Base-by-base conservation (phyloP, 2,888 invertebrate genomes). In the Noctua pronuba region DNA sequence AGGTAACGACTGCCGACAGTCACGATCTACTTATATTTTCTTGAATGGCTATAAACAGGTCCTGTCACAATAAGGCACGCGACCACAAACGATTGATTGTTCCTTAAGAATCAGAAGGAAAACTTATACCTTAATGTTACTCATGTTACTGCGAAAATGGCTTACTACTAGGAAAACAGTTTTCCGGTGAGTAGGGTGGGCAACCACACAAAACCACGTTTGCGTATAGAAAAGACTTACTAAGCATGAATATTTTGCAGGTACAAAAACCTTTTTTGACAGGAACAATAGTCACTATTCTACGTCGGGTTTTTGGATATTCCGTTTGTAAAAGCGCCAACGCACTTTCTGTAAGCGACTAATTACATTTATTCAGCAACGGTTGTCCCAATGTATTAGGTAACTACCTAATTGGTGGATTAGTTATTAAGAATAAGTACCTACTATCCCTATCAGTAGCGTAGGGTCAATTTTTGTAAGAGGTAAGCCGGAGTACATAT, bases 1-100 rank as follows among this genome's bases (percentile, higher is more conserved):
- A 83, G 46, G 67, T 69, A 68, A 70, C 52, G 71, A 16, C 52
- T 64, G 62, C 49, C 35, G 58, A 44, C 49, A 69, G 80, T 75
- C 84, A 84, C 75, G 84, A 86, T 65, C n/a, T 69, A 38, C 64
- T 52, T 74, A 55, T 71, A 74, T 60, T 78, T 86, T 84, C 78
- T 83, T 85, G 67, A 68, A 77, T 69, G 62, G 46, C 64, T 46
- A 74, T 82, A 65, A 71, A 70, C 65, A 62, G 70, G 60, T 49
- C 49, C 44, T 66, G 69, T 41, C 52, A 73, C 28, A 86, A 69
- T 72, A 31, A n/a, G 18, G 75, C 38, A 80, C 69, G 65, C 75
- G 81, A 70, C 75, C 60, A 80, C 85, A 82, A 74, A 64, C 55
- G 18, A 38, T 28, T 67, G 38, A 67, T 74, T 70, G 52, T 81